Evolutionary conservation across 2,113 vertebrate species (phyloP).

Genomic region (Myanophis thanlyinensis): DNA sequence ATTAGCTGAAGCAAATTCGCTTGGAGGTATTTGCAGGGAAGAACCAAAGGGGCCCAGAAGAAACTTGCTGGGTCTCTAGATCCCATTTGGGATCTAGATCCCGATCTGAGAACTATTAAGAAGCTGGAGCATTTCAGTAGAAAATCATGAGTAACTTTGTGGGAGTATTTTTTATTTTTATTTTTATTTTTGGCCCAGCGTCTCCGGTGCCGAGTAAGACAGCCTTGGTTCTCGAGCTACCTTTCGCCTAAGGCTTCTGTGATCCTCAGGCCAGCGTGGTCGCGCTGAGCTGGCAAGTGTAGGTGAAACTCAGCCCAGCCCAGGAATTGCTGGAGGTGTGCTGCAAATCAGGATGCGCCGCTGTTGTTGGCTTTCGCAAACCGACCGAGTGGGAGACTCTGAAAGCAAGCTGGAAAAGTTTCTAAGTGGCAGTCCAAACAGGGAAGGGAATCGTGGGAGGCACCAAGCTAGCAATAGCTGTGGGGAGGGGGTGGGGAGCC

Average conservation of each 20-base stretch:
- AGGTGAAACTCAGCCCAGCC: background rate
- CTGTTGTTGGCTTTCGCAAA: background rate
- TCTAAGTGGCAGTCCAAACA: no score
- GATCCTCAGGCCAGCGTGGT: background rate
- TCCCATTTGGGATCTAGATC: background rate
- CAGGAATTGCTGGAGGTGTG: background rate
- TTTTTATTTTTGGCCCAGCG: background rate
- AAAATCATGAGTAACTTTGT: background rate
- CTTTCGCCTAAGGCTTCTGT: background rate
- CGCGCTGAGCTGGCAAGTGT: background rate
- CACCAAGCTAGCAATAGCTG: background rate
- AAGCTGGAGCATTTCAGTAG: background rate
- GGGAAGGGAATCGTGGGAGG: fast-evolving
- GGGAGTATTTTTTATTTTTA: background rate
- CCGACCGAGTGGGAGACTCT: background rate
- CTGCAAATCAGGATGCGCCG: background rate
- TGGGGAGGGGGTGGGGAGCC: background rate
- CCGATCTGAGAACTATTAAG: background rate
- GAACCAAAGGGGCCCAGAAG: no score
- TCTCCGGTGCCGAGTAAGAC: background rate
- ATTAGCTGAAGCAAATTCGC: background rate
- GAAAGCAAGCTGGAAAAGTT: background rate
- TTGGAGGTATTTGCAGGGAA: background rate
- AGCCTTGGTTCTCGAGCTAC: background rate
- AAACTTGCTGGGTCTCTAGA: no score